These are phyloP conservation scores for Hystrix brachyura DNA, from an alignment of 2,113 vertebrate genomes.

Conservation along the genomic window DNA sequence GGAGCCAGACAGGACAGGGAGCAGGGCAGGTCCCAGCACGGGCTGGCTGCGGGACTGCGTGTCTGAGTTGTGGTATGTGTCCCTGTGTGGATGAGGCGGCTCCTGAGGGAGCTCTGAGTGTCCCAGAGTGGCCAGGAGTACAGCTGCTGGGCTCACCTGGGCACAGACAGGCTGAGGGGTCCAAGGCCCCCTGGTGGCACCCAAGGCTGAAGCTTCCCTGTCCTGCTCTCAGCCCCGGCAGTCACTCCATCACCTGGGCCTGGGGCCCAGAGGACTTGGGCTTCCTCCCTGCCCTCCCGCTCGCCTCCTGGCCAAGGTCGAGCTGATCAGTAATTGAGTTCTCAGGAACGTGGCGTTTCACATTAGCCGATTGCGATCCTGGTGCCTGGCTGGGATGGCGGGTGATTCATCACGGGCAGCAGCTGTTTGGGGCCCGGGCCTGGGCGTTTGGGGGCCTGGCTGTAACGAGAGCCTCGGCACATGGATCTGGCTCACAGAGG, in stretches of 20 bases:
- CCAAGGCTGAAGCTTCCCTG: accelerated
- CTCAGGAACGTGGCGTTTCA: background rate
- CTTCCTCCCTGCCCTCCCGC: background rate
- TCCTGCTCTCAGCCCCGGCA: accelerated
- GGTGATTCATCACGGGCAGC: slow-evolving; percentile 13
- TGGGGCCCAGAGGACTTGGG: background rate
- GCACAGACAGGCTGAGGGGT: accelerated
- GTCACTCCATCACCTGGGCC: accelerated
- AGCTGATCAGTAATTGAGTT: background rate
- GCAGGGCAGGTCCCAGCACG: background rate
- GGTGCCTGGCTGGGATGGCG: background rate
- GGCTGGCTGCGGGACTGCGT: accelerated
- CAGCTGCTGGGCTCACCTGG: no score
- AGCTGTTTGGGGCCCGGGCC: background rate
- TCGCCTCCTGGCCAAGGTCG: background rate
- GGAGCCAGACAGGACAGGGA: background rate
- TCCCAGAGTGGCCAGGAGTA: accelerated
- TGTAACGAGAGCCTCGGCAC: slow-evolving; percentile 54
- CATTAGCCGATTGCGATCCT: background rate
- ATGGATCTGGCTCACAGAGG: background rate
- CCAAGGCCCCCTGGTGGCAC: no score
- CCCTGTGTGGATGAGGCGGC: accelerated
- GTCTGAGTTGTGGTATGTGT: accelerated
- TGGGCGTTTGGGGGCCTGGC: background rate
- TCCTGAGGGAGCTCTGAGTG: accelerated